Evolutionary conservation across 2,797 vertebrate species (phyloP), one percentile per base, ranked within the genome.

Genomic region (Limnodromus scolopaceus): DNA sequence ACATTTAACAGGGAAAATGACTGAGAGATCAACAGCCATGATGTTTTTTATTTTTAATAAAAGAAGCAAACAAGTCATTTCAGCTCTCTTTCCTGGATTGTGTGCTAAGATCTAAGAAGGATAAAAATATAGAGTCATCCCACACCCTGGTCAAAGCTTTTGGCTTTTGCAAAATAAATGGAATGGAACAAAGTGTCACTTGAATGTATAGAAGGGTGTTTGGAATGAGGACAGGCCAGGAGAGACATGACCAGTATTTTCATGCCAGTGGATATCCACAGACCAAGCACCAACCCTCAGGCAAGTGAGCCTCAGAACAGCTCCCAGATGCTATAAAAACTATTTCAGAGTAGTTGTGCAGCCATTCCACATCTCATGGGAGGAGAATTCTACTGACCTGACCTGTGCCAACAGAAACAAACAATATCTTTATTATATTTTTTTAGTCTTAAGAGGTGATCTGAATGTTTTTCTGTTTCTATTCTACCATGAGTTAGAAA

Each of bases 61-160:
- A 94, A 90, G 14, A 69, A 64, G 32, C 10, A 69, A 96, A 66
- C 15, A 66, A 84, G 10, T 79, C 25, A 90, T 94, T 94, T 96
- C 69, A 80, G 23, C 66, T 89, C 24, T 91, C 12, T 88, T 36
- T 88, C 72, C 34, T 38, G 60, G n/a, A 12, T 83, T 92, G 51
- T 78, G 30, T 87, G 79, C 20, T 88, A 25, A 96, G 71, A 43
- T 92, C 76, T 89, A 60, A 87, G 61, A 91, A 72, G 60, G 70
- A 38, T 43, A 70, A 90, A 92, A 80, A 34, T 41, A 75, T 20
- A 34, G 63, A 90, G 16, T 66, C 43, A 38, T 93, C 49, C 75
- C 41, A 32, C 23, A 11, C 36, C 49, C 45, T 70, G 38, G 30
- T 82, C 38, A 87, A 75, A 92, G 58, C 24, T 76, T 90, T 94